Evolutionary conservation across 2,888 invertebrate species (phyloP).

Genomic region (Drosophila pegasa): DNA sequence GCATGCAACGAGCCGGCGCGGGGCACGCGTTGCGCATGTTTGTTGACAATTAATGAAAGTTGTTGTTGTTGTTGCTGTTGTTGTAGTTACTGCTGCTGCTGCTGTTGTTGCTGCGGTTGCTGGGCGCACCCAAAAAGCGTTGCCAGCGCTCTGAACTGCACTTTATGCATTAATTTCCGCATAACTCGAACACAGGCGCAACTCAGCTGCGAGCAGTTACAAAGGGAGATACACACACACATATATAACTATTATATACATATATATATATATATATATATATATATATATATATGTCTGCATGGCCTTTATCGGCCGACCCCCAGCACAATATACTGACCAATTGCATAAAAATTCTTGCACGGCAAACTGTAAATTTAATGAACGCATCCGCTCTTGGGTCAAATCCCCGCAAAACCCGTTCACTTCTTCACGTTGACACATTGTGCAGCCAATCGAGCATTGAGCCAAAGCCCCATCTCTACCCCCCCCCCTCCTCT

Average conservation of each 20-base stretch:
- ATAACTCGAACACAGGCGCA: slow-evolving; percentile 43
- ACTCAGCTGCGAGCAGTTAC: slow-evolving; percentile 9
- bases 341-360: slow-evolving; percentile 60
- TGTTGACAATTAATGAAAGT: slow-evolving; percentile 74
- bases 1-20: slow-evolving; percentile 60
- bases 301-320: slow-evolving; percentile 13
- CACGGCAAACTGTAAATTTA: slow-evolving; percentile 63
- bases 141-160: slow-evolving; percentile 38
- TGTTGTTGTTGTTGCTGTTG: slow-evolving; percentile 24
- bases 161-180: slow-evolving; percentile 73
- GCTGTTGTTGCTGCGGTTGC: slow-evolving; percentile 29
- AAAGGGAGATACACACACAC: slow-evolving; percentile 7
- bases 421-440: slow-evolving; percentile 14
- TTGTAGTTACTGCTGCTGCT: slow-evolving; percentile 21
- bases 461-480: slow-evolving; percentile 3
- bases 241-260: too few species aligned
- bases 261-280: not conserved
- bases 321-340: slow-evolving; percentile 29
- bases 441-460: slow-evolving; percentile 56
- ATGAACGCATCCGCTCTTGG: slow-evolving; percentile 68
- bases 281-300: not conserved
- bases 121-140: slow-evolving; percentile 53
- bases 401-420: slow-evolving; percentile 33
- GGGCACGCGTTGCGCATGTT: slow-evolving; percentile 68
- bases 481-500: not conserved